Base-by-base conservation (phyloP, 2,797 vertebrate species). In the Sebastes trivittatus region DNA sequence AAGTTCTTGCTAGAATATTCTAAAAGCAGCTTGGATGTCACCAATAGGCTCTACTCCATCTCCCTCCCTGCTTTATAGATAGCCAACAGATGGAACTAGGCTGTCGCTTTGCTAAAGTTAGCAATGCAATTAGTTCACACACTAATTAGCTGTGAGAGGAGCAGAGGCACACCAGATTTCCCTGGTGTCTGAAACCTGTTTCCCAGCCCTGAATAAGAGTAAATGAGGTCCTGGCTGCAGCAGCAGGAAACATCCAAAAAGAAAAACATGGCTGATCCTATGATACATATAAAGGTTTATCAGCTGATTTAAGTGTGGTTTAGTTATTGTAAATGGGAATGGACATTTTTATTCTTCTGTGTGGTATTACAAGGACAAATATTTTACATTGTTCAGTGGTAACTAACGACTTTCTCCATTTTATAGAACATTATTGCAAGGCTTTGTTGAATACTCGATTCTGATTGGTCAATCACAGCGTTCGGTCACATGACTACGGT, bases 111-210 rank as follows among this genome's bases (percentile, higher is more conserved):
- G 89, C 95, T 95, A 96, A 95, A 96, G 87, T 96, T 96, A 96
- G 95, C 83, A 36, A 59, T 34, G 82, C 94, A 96, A 96, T 96
- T 96, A 96, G 95, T 93, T 92, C 95, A 95, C 89, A 90, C 85
- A 60, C 81, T 96, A 96, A 96, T 96, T 94, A 95, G 95, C 93
- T 91, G 74, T 81, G 92, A 92, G 92, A 92, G 93, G 74, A 88
- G 85, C 87, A 84, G 87, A 92, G 84, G 91, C 67, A 27, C 36
- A 87, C 38, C 87, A 91, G 86, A 92, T 92, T 93, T 94, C 90
- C 93, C 90, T 11, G 6, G 93, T 80, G 94, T 75, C 89, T 23
- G 63, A 91, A 89, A 91, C 89, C 83, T 32, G 74, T 88, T 92
- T 90, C 86, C 84, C 84, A 88, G 88, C 89, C 87, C 86, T 78